phyloP scores from a whole-genome alignment of 2,113 vertebrate genomes.

The Misgurnus anguillicaudatus region DNA sequence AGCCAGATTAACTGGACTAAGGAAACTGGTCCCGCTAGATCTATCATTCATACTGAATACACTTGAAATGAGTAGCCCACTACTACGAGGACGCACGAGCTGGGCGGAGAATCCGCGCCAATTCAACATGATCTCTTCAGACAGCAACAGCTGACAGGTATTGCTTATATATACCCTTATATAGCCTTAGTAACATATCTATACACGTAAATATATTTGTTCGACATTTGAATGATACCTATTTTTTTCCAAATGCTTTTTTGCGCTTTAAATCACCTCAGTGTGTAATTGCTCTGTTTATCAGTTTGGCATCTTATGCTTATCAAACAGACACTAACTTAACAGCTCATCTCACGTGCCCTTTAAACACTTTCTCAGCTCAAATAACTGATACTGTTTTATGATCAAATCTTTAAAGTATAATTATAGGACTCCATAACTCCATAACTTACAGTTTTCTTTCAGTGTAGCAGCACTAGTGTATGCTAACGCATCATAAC shows the following conservation, averaged over 20 bases:
- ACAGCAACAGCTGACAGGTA: background rate
- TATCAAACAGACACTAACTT: conserved; percentile 1
- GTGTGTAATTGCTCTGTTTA: background rate
- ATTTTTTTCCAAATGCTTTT: background rate
- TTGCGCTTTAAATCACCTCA: background rate
- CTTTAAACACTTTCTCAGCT: conserved; percentile 4
- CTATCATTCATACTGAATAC: no score
- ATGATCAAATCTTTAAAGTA: conserved; percentile 3
- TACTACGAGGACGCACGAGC: background rate
- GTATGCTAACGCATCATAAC: no score
- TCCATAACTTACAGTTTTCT: background rate
- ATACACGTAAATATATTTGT: no score
- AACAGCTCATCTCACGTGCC: background rate
- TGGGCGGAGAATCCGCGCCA: conserved; percentile 2
- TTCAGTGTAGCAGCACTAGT: no score
- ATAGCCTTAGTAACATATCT: background rate
- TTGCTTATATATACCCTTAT: background rate
- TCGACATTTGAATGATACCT: background rate
- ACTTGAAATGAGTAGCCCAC: no score
- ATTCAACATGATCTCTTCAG: background rate
- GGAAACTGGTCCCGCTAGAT: background rate
- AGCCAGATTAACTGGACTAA: background rate
- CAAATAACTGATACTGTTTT: conserved; percentile 6
- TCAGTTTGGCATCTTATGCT: conserved; percentile 9
- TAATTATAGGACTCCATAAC: background rate